Base-by-base conservation (phyloP, 2,888 invertebrate species). In the Lasioglossum vierecki region DNA sequence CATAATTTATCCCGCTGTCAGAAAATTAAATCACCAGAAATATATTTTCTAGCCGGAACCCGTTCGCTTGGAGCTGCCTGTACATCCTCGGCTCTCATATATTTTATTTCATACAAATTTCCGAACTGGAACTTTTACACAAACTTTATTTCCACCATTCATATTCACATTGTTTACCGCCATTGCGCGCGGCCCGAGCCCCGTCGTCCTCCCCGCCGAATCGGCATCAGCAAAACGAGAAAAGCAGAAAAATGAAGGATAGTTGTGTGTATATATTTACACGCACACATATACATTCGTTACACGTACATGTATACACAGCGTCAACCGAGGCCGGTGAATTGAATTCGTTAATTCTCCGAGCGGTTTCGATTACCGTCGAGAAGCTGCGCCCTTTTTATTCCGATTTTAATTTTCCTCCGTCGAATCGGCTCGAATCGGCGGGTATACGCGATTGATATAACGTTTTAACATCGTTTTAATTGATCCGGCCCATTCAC, bases 401-500 rank as follows among this genome's bases (percentile, higher is more conserved):
- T 72, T 68, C n/a, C 8, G 18, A 44, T 72, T 79, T 76, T 72
- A 63, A 75, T 71, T 66, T 72, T 18, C 66, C 66, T 41, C 8
- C 26, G 46, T 9, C 76, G 18, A 66, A 15, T 44, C 60, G 26
- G 26, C 68, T 71, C 60, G 44, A 13, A 71, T 72, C 71, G 57
- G 41, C 57, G 44, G 5, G 30, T 15, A n/a, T n/a, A 68, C n/a
- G 41, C 49, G n/a, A 44, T 85, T 76, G 26, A 73, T 82, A 85
- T 76, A 80, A 86, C 80, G 75, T 86, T 85, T 79, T 75, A 46
- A 77, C 79, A 68, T 71, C 79, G 44, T 80, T 85, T 87, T 87
- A 88, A 89, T 87, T 88, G 89, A 87, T 79, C 60, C 80, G 73
- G 35, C 30, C 82, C 71, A 68, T 84, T 82, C 85, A 79, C 46